Evolutionary conservation across 2,113 vertebrate genomes (phyloP), one percentile per base, ranked within the genome.

Genomic region (Toxostoma redivivum): DNA sequence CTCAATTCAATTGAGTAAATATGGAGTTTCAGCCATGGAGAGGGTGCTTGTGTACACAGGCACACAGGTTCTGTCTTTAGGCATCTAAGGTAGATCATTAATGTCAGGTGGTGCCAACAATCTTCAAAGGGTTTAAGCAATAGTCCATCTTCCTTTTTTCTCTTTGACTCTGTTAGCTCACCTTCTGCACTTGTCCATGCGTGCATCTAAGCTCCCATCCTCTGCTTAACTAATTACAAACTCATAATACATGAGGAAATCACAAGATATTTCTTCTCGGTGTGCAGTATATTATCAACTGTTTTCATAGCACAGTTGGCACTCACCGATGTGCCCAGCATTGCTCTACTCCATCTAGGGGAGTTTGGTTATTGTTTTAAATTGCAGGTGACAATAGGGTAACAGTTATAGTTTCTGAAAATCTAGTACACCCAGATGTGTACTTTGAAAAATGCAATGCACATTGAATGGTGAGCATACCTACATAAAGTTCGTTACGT

Each of bases 151-250:
- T 91, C 48, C 17, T 13, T 67, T 53, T 69, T 92, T 28, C 40
- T 73, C 40, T 65, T 76, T 57, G 24, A 33, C 3, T n/a, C 48
- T 56, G 9, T 65, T 72, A 80, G 37, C 23, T 30, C 33, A 27
- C 14, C 4, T 90, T 71, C 66, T 40, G 16, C n/a, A 42, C 15
- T 69, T 65, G 3, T 24, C 31, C 1, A 0, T 53, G 9, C 0
- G 0, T 24, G 22, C 30, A 35, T 61, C 69, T 42, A 50, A 85
- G 69, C 15, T 76, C 42, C 40, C 8, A 40, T 73, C 19, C 22
- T 77, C 38, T 78, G 18, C 8, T 69, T 24, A 54, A 6, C 12
- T 81, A 54, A 66, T 47, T 66, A n/a, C 11, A 16, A 82, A 9
- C 27, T 76, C 48, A 33, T 33, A 79, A 82, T 45, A 62, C 11